Base-by-base conservation (phyloP, 2,888 invertebrate genomes). In the Eutolmus rufibarbis region DNA sequence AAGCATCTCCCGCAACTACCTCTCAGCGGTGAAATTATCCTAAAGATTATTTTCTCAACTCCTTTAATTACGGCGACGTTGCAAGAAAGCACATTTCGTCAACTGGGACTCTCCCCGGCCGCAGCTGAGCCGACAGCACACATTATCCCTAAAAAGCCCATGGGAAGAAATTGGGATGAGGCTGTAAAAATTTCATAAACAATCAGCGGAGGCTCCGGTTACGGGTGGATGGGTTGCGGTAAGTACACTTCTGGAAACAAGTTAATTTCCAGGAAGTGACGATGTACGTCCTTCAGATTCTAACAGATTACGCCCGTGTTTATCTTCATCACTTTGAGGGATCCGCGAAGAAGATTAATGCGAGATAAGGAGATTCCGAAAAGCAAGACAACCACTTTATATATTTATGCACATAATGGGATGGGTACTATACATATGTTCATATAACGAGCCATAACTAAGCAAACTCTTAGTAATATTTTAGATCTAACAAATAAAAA, bases 41-140 rank as follows among this genome's bases (percentile, higher is more conserved):
- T 31, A 3, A 40, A 51, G 79, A 51, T 51, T 79, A 79, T 79
- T 51, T 79, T 79, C 79, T 46, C 14, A 79, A 79, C 43, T 79
- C 66, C 28, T 79, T 79, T 79, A 79, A 79, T 79, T 79, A 51
- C 51, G 79, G 51, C 66, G 28, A 66, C 66, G 66, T 66, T 66
- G 66, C 66, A 66, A 23, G 34, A 66, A 66, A 66, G 4, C 28
- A 66, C 28, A 12, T 57, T 57, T 57, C 23, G 57, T 66, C 23
- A 66, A 28, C 12, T 66, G 66, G 19, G 3, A 23, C 28, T 23
- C 7, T 7, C 34, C 57, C 23, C 2, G 57, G 57, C 12, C 57
- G 12, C 28, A 66, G 9, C 66, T 78, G 19, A 19, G 9, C 23
- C 40, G 16, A 4, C 43, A 14, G 16, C 43, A 78, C 37, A 78